Base-by-base conservation (phyloP, 23 tunicate genomes). In the Trididemnum miniatum region DNA sequence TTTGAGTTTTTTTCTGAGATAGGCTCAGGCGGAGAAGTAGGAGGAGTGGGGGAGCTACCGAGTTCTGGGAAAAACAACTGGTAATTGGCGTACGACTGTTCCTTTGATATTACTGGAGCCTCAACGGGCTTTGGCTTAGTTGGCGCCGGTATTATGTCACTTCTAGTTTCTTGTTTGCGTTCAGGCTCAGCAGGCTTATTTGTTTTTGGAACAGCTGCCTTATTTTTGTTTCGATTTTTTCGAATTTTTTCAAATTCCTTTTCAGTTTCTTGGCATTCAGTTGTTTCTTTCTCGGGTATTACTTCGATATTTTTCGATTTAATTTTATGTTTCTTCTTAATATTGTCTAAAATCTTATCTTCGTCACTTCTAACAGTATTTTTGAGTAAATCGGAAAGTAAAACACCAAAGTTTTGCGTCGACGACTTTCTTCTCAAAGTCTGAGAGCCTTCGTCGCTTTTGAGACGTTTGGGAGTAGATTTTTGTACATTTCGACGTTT, bases 301-400 rank as follows among this genome's bases (percentile, higher is more conserved):
- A 7, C 12, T 44, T 44, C 54, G 12, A 44, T 44, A 15, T 9
- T 44, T n/a, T 44, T 25, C 0, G 3, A 31, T 44, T 38, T 74
- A 35, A 2, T 40, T 3, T 62, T 18, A 3, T 62, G 52, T 1
- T 35, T 65, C 26, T 25, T 64, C 1, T 31, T 62, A 26, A 85
- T 77, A 25, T 49, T 85, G n/a, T 76, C 77, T 22, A 85, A 23
- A 1, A 77, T 65, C 31, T 64, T 69, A 0, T 85, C 83, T 29
- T 85, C 89, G 31, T 64, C 83, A 65, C 22, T 3, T 77, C 35
- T 50, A 18, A 35, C 24, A 1, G 34, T 18, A 29, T 18, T 65
- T 35, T 49, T 38, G 27, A 86, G 30, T 20, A 86, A 51, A 35
- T 86, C 90, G 5, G 90, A 86, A 15, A 86, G 40, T 71, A 86